phyloP scores from a whole-genome alignment of 2,797 vertebrate genomes.

The Alexandromys oeconomus region DNA sequence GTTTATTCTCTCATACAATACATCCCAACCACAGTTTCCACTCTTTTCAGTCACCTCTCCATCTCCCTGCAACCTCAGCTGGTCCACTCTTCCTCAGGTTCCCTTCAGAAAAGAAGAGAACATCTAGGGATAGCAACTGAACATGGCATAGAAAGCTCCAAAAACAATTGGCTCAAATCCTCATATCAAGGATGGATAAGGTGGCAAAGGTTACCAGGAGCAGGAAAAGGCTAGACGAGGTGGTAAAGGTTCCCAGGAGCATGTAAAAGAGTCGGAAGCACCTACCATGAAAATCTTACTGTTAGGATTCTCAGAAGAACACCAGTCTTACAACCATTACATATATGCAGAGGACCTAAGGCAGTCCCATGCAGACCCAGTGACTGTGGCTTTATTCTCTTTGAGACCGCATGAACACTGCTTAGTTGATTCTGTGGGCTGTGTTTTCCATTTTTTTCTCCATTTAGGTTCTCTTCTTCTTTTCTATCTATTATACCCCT shows the following conservation, averaged over 20 bases:
- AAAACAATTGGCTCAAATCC: too few relatives aligned
- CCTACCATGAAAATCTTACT: neutral
- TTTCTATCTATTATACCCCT: neutral
- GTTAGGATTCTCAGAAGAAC: neutral
- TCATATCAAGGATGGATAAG: neutral
- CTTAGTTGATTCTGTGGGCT: neutral
- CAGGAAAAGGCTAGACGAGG: neutral
- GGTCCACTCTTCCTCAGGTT: neutral
- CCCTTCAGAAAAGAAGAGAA: neutral
- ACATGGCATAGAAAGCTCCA: too few relatives aligned
- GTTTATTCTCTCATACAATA: neutral
- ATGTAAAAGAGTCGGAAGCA: neutral
- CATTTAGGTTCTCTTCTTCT: neutral
- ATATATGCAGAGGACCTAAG: neutral
- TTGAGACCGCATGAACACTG: rapidly evolving
- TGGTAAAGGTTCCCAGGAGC: too few relatives aligned
- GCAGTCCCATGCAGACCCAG: too few relatives aligned
- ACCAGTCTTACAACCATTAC: neutral
- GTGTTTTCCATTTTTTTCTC: neutral
- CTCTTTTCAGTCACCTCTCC: rapidly evolving
- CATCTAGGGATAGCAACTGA: neutral
- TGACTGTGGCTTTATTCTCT: neutral
- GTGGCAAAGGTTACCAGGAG: too few relatives aligned
- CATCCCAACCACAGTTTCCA: neutral
- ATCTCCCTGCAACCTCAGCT: neutral